These are phyloP conservation scores for Malthinus flaveolus DNA, from an alignment of 2,888 invertebrate genomes.

Conservation along the genomic window DNA sequence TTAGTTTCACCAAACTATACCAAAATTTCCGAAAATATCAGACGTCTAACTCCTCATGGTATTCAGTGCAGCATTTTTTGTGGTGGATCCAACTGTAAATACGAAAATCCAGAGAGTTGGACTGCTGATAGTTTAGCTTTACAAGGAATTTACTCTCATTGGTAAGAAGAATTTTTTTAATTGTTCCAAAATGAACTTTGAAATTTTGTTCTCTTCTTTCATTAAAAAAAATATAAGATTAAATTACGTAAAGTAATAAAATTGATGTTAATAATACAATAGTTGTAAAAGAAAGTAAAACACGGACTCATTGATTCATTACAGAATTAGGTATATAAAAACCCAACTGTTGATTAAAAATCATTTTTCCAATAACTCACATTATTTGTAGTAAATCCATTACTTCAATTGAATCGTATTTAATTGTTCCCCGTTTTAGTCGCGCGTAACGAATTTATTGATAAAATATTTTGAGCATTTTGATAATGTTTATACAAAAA, in stretches of 20 bases:
- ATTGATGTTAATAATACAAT: too few species aligned
- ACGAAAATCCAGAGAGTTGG: conserved; percentile 71
- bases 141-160: conserved; percentile 80
- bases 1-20: conserved; percentile 53
- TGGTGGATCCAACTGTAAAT: conserved; percentile 80
- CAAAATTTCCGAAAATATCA: conserved; percentile 60
- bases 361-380: neutral
- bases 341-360: too few species aligned
- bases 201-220: too few species aligned
- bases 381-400: conserved; percentile 18
- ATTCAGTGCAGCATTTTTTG: conserved; percentile 83
- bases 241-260: too few species aligned
- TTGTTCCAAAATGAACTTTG: neutral
- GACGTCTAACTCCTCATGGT: conserved; percentile 68
- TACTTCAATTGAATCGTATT: neutral
- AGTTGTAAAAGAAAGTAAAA: too few species aligned
- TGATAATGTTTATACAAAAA: too few species aligned
- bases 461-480: too few species aligned
- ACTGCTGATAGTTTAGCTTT: conserved; percentile 67
- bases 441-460: too few species aligned
- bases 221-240: too few species aligned
- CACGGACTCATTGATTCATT: too few species aligned
- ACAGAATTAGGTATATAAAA: too few species aligned
- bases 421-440: too few species aligned
- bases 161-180: conserved; percentile 60